Base-by-base conservation (phyloP, 2,113 vertebrate genomes). In the Hyla sarda region DNA sequence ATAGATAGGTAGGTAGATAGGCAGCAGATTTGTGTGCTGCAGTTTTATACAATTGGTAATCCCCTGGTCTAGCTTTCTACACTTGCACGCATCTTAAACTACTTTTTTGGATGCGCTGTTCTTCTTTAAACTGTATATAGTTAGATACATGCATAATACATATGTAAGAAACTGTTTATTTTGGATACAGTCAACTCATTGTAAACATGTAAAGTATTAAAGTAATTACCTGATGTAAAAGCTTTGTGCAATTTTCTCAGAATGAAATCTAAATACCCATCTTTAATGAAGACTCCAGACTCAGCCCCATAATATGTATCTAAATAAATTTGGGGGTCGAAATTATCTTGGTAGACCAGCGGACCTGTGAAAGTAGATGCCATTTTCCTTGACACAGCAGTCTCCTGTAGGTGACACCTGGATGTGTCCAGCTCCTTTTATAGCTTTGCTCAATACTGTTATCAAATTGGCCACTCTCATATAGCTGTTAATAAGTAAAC, bases 251-350 rank as follows among this genome's bases (percentile, higher is more conserved):
- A 37, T 7, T 76, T 21, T 50, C 69, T 81, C 67, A 73, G 13
- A 21, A 67, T 23, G 52, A 87, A 88, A 10, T 37, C 19, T 14
- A 83, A 19, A 67, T 48, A 5, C 19, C 84, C 82, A 8, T 75
- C 56, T 11, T 75, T 74, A 60, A 75, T 74, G 34, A 83, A 83
- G 69, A 83, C 71, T 14, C 82, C 69, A 2, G 52, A 30, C 3
- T 25, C 52, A 83, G 82, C 82, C 9, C 10, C 65, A 71, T 88
- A 91, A 23, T 71, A 92, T 0, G n/a, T 83, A 74, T 77, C 58
- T 71, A 87, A 58, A 41, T 13, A 62, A 34, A 32, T 71, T 21
- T 5, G 60, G n/a, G 87, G 45, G 12, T 89, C 74, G 82, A 88
- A 87, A 7, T 75, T 14, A 0, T 2, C 52, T 88, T 85, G 69